Evolutionary conservation across 1,140 invertebrate genomes (phyloP).

Genomic region (Apis cerana): DNA sequence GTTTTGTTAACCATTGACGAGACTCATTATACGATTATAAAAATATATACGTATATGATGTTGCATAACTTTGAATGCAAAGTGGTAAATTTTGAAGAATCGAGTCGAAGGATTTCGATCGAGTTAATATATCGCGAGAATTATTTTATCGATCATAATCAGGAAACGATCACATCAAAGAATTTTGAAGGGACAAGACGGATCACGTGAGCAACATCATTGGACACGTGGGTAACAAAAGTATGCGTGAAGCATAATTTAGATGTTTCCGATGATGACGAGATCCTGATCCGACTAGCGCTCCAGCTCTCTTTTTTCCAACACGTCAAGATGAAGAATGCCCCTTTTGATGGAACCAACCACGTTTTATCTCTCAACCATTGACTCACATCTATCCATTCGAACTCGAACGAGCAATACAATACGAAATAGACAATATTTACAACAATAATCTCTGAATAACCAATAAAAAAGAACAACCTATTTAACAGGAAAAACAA

Average conservation of each 20-base stretch:
- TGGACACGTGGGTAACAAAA: not conserved
- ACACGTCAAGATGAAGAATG: conserved; percentile 13
- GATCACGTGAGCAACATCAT: not conserved
- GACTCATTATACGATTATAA: conserved; percentile 54
- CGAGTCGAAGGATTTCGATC: not conserved
- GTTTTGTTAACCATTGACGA: conserved; percentile 8
- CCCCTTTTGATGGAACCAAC: not conserved
- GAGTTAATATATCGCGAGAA: not conserved
- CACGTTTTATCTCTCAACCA: not conserved
- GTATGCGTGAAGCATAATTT: not conserved
- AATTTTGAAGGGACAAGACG: not conserved
- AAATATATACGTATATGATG: not conserved
- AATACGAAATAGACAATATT: not conserved
- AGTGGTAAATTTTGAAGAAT: conserved; percentile 25
- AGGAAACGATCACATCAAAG: not conserved
- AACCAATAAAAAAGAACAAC: not conserved
- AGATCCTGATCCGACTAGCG: not conserved
- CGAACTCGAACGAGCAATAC: not conserved
- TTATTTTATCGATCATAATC: conserved; percentile 2
- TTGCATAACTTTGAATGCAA: conserved; percentile 12
- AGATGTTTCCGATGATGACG: not conserved
- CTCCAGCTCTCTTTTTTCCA: not conserved
- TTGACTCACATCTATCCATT: not conserved
- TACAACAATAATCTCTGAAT: not conserved
- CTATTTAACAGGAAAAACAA: too few relatives aligned